These are phyloP conservation scores for Parascotia fuliginaria DNA, from an alignment of 2,888 invertebrate species.

Conservation along the genomic window DNA sequence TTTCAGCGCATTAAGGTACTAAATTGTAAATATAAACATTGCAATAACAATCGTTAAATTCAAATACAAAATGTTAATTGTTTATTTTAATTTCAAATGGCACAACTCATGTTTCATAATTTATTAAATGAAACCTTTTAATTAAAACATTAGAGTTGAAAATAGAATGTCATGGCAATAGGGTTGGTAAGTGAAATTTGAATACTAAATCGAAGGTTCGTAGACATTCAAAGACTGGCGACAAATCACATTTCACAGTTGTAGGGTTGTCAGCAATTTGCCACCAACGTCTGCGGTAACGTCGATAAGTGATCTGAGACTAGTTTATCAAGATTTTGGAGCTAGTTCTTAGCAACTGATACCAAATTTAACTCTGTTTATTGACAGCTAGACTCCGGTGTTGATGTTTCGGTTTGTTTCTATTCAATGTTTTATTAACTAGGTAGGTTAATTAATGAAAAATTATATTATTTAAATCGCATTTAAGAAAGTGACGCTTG, in stretches of 20 bases:
- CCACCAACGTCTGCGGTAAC: slow-evolving; percentile 19
- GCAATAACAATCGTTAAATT: too few species aligned
- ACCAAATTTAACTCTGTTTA: slow-evolving; percentile 14
- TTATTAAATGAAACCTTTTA: neutral
- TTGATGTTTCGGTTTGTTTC: neutral
- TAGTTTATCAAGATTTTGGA: slow-evolving; percentile 15
- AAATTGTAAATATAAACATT: too few species aligned
- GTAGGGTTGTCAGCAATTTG: slow-evolving; percentile 29
- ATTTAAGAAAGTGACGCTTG: too few species aligned
- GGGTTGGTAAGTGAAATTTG: neutral
- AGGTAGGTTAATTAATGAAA: too few species aligned
- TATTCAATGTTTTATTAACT: neutral
- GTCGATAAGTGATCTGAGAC: slow-evolving; percentile 22
- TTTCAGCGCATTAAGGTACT: too few species aligned
- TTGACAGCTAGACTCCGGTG: slow-evolving; percentile 11
- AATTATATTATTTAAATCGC: too few species aligned
- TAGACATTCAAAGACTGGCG: slow-evolving; percentile 26
- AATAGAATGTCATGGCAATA: neutral
- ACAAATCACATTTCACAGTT: slow-evolving; percentile 48
- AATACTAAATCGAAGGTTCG: slow-evolving; percentile 28
- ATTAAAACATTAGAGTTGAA: neutral
- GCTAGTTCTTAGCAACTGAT: slow-evolving; percentile 9
- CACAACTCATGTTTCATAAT: too few species aligned
- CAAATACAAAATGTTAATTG: too few species aligned
- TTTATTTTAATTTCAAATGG: too few species aligned